Base-by-base conservation (phyloP, 2,888 invertebrate genomes). In the Drosophila peninsularis region DNA sequence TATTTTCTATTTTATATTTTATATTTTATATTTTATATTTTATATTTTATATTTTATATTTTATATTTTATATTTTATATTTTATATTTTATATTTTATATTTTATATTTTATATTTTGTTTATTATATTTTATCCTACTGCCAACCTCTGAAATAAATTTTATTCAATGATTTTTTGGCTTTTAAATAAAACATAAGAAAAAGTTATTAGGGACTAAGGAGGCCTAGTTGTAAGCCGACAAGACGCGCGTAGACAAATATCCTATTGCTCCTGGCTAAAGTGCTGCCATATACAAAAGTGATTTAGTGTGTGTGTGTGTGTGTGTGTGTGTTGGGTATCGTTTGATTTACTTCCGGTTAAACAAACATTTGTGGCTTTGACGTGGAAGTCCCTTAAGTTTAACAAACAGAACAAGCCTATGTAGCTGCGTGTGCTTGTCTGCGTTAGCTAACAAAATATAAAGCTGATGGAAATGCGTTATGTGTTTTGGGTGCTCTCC, bases 301-400 rank as follows among this genome's bases (percentile, higher is more conserved):
- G 55, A n/a, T 34, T 24, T n/a, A 13, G 42, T 21, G 69, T 44
- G 37, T 42, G 65, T 32, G 49, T 21, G 42, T 55, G 39, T 21
- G 36, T 41, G 55, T 37, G 62, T 52, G 32, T 47, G 57, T 42
- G 41, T 17, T 37, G 41, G 54, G 41, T 64, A 73, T 53, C 75
- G 42, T 75, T 78, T 77, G 77, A 75, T 79, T 71, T 64, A 56
- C 71, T 70, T 68, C 60, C 61, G 71, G 58, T 57, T 70, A 62
- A 62, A 27, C 67, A 79, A 78, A 75, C 75, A 78, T 75, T 71
- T 68, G 68, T 27, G 67, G 67, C 62, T 75, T 63, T 60, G 42
- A 65, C 74, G 62, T 60, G 39, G 27, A 62, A 62, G 58, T 68
- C 62, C 27, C 62, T 52, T 19, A 68, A 47, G 52, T 53, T 24